Evolutionary conservation across 2,888 invertebrate genomes (phyloP), one percentile per base, ranked within the genome.

Genomic region (Mythimna pallens): DNA sequence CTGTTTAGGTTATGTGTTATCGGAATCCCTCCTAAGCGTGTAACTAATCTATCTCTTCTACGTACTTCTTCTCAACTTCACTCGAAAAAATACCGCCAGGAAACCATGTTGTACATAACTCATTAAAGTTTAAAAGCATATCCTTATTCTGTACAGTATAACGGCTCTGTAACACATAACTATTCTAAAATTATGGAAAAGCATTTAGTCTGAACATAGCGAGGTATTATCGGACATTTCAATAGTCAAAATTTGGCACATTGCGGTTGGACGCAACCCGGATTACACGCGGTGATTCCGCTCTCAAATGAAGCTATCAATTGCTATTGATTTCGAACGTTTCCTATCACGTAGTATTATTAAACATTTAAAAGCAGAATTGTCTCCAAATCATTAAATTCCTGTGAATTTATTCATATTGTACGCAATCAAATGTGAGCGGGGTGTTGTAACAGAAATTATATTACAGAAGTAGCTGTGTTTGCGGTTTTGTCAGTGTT

Each of bases 231-330:
- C 50, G n/a, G 50, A 57, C 71, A 69, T 86, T 84, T 80, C 83
- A 81, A 85, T 81, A 78, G 76, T 83, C 66, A 79, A 81, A 84
- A 87, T 84, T 82, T 70, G 69, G 71, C 74, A 78, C 66, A 54
- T 54, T 78, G 82, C 55, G 87, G 83, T 82, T 67, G 70, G 61
- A 80, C 74, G 73, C 77, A 65, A 65, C 72, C 58, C 80, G 69
- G 76, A 76, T 81, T 81, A 73, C 76, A 76, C 84, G 75, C 74
- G 78, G 78, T 81, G 76, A 82, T 80, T 80, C 67, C 69, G 63
- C 64, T 66, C 73, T 47, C 43, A 76, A 81, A 88, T 85, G 73
- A 80, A 85, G 78, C 78, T 81, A 85, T 85, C 86, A 76, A 86
- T 78, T 78, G 84, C 77, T 73, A 77, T 79, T 79, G 66, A 76